Evolutionary conservation across 2,797 vertebrate species (phyloP).

Genomic region (Ctenosaura bakeri): DNA sequence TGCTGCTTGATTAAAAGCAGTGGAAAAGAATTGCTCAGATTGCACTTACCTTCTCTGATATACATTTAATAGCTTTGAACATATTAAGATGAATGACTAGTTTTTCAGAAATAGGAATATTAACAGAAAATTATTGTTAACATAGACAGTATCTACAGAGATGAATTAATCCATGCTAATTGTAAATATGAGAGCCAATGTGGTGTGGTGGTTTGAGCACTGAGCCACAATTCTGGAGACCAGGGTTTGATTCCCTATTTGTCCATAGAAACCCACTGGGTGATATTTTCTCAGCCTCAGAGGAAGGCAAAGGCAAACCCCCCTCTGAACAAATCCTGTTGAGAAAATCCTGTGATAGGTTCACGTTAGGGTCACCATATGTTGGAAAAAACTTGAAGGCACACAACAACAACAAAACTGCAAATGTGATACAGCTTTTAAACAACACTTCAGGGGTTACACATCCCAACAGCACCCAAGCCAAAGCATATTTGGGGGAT

Average conservation of each 20-base stretch:
- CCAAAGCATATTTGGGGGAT: background rate
- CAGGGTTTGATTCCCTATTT: too few relatives aligned
- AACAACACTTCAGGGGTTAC: constrained; percentile 18
- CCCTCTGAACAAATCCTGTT: too few relatives aligned
- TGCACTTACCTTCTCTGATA: background rate
- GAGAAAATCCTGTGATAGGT: too few relatives aligned
- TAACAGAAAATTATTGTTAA: background rate
- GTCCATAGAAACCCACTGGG: too few relatives aligned
- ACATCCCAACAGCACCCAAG: background rate
- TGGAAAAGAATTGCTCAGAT: background rate
- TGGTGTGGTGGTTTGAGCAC: too few relatives aligned
- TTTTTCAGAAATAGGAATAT: constrained; percentile 14
- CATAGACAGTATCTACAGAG: constrained; percentile 17
- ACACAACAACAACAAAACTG: too few relatives aligned
- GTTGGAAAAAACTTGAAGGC: too few relatives aligned
- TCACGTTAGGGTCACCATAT: too few relatives aligned
- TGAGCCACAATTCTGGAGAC: too few relatives aligned
- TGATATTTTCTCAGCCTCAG: too few relatives aligned
- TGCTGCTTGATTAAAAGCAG: background rate
- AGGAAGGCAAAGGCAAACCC: too few relatives aligned
- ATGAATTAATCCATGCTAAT: background rate
- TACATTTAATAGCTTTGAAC: background rate
- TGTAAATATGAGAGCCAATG: background rate
- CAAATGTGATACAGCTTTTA: constrained; percentile 12
- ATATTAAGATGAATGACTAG: background rate